Conservation (phyloP, 2,888 invertebrate genomes). For the Eucera pruinosa region DNA sequence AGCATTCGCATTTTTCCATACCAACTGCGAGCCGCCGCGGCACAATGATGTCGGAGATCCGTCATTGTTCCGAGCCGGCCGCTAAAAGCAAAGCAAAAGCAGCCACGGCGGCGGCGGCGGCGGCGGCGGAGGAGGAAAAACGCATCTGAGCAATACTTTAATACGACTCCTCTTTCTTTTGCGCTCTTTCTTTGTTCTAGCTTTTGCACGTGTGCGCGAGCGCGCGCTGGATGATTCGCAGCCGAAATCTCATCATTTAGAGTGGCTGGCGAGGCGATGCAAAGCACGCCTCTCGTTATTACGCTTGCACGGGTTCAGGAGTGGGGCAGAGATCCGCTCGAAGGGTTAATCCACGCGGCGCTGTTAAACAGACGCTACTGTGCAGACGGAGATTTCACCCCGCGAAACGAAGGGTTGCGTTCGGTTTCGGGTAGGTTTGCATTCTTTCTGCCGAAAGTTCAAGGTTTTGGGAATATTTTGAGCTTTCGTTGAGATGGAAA, state of each 20-base stretch:
- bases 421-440: too few species aligned
- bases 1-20: constrained; percentile 64
- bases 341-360: too few species aligned
- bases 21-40: constrained; percentile 53
- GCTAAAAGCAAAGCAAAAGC: constrained; percentile 73
- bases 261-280: constrained; percentile 74
- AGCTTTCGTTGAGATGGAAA: too few species aligned
- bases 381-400: too few species aligned
- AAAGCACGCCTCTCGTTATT: constrained; percentile 30
- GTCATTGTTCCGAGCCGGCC: constrained; percentile 78
- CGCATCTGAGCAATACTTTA: constrained; percentile 78
- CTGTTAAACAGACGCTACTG: too few species aligned
- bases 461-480: too few species aligned
- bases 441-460: too few species aligned
- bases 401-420: too few species aligned
- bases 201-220: too few species aligned
- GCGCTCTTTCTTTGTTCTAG: constrained; percentile 12
- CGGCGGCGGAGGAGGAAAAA: constrained; percentile 48
- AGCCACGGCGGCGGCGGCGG: constrained; percentile 59
- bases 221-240: too few species aligned
- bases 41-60: constrained; percentile 78
- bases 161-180: constrained; percentile 66
- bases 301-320: too few species aligned
- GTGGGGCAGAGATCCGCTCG: too few species aligned
- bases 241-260: constrained; percentile 82